Evolutionary conservation across 2,113 vertebrate species (phyloP).

Genomic region (Porphyrio hochstetteri): DNA sequence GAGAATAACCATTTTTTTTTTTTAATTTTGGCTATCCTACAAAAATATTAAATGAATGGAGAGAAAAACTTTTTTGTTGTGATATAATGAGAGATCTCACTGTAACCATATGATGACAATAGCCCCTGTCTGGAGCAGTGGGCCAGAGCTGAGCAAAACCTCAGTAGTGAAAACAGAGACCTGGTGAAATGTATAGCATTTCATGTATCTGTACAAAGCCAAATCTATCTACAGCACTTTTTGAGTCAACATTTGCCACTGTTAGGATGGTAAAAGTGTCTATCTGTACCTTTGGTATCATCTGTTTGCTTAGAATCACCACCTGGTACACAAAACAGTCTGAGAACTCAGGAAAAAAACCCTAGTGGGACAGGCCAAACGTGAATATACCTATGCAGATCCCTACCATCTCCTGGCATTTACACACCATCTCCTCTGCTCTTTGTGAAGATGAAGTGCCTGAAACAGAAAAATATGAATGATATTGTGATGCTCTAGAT

Average conservation of each 20-base stretch:
- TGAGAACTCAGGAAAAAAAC: neutral
- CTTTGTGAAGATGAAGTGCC: neutral
- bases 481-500: neutral
- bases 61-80: neutral
- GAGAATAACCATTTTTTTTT: neutral
- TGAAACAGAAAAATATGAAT: neutral
- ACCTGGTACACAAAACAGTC: neutral
- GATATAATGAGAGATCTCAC: neutral
- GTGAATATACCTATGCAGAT: neutral
- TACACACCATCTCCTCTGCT: neutral
- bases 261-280: neutral
- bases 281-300: accelerated
- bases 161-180: neutral
- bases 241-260: neutral
- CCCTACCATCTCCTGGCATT: neutral
- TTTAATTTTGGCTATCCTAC: neutral
- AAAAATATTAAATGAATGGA: neutral
- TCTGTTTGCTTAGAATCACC: neutral
- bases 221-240: neutral
- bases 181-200: neutral
- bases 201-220: neutral
- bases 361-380: neutral
- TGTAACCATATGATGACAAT: neutral
- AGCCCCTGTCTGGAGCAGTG: neutral
- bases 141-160: neutral